Evolutionary conservation across 1,140 invertebrate genomes (phyloP), one percentile per base, ranked within the genome.

Genomic region (Atta texana): DNA sequence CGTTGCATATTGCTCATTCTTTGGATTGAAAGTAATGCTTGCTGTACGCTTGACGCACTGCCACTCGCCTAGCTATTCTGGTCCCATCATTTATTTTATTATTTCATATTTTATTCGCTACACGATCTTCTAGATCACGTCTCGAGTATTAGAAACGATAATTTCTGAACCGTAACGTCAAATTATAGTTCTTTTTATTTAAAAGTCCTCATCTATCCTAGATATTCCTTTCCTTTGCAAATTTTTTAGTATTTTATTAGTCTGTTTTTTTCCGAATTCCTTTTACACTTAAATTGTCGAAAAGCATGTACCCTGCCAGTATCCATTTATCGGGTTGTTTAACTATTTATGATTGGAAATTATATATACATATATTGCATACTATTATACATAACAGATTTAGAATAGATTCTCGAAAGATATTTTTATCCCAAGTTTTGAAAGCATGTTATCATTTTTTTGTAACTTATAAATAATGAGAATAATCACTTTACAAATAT

Each of bases 271-370:
- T 72, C 39, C 21, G 24, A 8, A 64, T 28, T 24, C 86, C 80
- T 51, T 53, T 86, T 87, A 78, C 51, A 31, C 78, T 18, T 68
- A 86, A 59, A 86, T 53, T 61, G 7, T 82, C 44, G 28, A 63
- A 55, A 61, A 87, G 88, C 89, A 91, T 91, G 88, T 85, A 81
- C 55, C 61, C 72, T 89, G 55, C 72, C 68, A 88, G 64, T 80
- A 66, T 77, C 63, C 39, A 69, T 76, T 82, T 76, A 49, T 39
- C 10, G 61, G 28, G 12, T 31, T 28, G 44, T 72, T 68, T 77
- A 77, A 66, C 0, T n/a, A 59, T 64, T 59, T 69, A 49, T 59
- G 28, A 59, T 71, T 44, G 14, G 12, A 57, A 44, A 5, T 49
- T 34, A 64, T 34, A 6, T n/a, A 66, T 34, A 31, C 18, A 66